These are phyloP conservation scores for Platycheirus albimanus DNA, from an alignment of 2,888 invertebrate genomes.

Conservation along the genomic window DNA sequence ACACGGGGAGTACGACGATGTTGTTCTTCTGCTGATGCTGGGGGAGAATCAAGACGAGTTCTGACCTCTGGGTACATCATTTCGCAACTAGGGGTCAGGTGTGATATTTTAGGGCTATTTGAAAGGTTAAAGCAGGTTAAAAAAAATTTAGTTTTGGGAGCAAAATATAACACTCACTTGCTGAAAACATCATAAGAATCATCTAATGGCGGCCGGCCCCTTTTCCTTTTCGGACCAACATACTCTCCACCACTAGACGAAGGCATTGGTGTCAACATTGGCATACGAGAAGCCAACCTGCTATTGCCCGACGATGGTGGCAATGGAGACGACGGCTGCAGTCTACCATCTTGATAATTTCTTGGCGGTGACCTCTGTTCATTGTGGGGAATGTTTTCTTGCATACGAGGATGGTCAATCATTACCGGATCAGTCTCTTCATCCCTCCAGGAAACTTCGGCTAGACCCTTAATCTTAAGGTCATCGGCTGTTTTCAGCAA, in stretches of 20 bases:
- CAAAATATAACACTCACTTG: constrained; percentile 79
- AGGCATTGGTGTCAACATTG: constrained; percentile 79
- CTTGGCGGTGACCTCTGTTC: constrained; percentile 72
- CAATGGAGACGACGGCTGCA: constrained; percentile 69
- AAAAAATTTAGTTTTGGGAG: too few relatives aligned
- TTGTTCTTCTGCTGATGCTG: constrained; percentile 22
- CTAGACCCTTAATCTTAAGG: constrained; percentile 94
- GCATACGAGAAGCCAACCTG: constrained; percentile 79
- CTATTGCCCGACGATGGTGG: constrained; percentile 51
- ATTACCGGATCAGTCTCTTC: constrained; percentile 82
- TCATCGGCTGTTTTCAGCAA: constrained; percentile 96
- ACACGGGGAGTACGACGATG: constrained; percentile 11
- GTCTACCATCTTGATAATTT: constrained; percentile 49
- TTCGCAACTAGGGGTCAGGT: constrained; percentile 40
- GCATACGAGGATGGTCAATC: constrained; percentile 78
- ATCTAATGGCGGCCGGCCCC: constrained; percentile 88
- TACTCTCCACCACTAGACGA: constrained; percentile 76
- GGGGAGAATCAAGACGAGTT: constrained; percentile 41
- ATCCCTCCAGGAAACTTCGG: constrained; percentile 94
- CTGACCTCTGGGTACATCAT: constrained; percentile 57
- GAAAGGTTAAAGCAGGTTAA: too few relatives aligned
- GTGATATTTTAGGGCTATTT: constrained; percentile 49
- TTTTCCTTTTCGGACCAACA: constrained; percentile 84
- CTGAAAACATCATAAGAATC: constrained; percentile 83
- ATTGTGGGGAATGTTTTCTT: constrained; percentile 75